A percentile compares a stretch with the other conserved stretches of the same genome.
phyloP scores from a whole-genome alignment of 2,113 vertebrate genomes.

The Pampusana beccarii region DNA sequence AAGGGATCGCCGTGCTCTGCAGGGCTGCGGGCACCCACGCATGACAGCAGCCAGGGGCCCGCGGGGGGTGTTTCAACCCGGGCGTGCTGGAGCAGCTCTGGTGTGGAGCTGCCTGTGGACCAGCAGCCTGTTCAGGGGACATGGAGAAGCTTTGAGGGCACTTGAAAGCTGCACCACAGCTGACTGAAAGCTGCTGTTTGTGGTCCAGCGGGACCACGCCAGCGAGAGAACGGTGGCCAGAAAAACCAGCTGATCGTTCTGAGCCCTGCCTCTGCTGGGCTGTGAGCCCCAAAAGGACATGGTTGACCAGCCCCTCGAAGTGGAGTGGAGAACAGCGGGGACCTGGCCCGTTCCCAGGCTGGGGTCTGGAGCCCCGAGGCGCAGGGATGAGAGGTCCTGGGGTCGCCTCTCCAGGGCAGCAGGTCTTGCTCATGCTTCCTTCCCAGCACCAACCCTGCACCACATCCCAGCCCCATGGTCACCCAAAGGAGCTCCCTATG shows the following conservation, averaged over 20 bases:
- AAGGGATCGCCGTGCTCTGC: fast-evolving
- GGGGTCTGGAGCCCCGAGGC: background rate
- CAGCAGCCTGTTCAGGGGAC: fast-evolving
- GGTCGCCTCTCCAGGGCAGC: background rate
- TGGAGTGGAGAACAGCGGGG: background rate
- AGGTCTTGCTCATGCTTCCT: background rate
- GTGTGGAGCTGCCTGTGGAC: background rate
- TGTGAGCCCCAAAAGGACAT: fast-evolving
- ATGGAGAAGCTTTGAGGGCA: fast-evolving
- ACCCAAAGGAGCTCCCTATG: background rate
- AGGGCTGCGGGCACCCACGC: background rate
- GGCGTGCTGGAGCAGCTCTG: no score
- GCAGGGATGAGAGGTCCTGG: background rate
- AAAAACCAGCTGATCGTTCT: background rate
- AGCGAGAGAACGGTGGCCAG: background rate
- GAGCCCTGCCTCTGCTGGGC: background rate
- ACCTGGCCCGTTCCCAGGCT: fast-evolving
- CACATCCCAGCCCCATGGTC: background rate
- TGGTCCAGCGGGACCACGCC: background rate
- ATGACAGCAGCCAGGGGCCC: background rate
- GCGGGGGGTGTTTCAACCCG: no score
- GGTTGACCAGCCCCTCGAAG: no score
- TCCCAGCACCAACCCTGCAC: background rate
- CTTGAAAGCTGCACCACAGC: background rate
- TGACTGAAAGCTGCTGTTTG: fast-evolving